These are phyloP conservation scores for Diachasma alloeum DNA, from an alignment of 1,140 invertebrate species.

Conservation along the genomic window DNA sequence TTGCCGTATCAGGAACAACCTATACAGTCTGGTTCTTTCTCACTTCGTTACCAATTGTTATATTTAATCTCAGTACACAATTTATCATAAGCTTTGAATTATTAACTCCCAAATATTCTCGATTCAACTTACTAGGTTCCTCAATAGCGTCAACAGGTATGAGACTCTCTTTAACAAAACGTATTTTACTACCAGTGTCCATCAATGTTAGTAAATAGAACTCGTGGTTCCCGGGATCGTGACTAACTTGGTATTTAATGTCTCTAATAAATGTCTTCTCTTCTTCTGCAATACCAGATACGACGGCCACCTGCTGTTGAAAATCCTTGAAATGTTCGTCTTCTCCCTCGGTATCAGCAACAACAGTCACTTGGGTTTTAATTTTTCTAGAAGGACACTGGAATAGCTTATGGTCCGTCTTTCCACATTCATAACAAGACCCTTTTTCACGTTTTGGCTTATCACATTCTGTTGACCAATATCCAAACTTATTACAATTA, in stretches of 20 bases:
- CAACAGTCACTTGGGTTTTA: not conserved
- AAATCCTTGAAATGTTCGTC: not conserved
- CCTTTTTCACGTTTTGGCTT: slow-evolving; percentile 25
- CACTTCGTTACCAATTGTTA: not conserved
- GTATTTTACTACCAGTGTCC: not conserved
- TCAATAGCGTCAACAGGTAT: too few relatives aligned
- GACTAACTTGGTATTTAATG: slow-evolving; percentile 6
- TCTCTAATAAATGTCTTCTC: slow-evolving; percentile 19
- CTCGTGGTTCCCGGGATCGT: not conserved
- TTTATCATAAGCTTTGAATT: not conserved
- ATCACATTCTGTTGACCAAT: slow-evolving; percentile 14
- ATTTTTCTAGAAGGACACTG: slow-evolving; percentile 10
- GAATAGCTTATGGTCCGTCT: slow-evolving; percentile 7
- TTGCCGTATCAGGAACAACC: not conserved
- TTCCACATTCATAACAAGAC: slow-evolving; percentile 14
- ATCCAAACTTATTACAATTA: slow-evolving; percentile 26
- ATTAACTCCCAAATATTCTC: not conserved
- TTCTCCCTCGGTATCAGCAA: slow-evolving; percentile 5
- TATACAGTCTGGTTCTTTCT: not conserved
- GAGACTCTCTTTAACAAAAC: not conserved
- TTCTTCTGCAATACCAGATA: not conserved
- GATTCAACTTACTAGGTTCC: too few relatives aligned
- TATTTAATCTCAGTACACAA: not conserved
- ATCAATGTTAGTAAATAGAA: slow-evolving; percentile 14
- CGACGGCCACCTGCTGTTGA: not conserved